Conservation (phyloP, 2,797 vertebrate species). For the Caiman crocodilus region DNA sequence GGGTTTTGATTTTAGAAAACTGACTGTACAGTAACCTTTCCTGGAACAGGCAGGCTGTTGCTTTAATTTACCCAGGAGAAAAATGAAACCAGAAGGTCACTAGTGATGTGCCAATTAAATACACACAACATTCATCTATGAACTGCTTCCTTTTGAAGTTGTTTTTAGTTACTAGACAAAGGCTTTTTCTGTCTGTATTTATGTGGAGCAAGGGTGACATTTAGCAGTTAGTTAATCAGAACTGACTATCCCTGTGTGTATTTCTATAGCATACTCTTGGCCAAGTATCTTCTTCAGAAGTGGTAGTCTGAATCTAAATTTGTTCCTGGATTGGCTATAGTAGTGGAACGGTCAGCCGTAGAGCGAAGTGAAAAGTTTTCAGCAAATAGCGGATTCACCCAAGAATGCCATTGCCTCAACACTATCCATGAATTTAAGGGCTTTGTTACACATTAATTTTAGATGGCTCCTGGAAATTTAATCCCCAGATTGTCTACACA, state of each 20-base stretch:
- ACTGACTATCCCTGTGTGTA: neutral
- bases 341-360: neutral
- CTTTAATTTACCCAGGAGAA: neutral
- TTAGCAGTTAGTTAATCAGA: neutral
- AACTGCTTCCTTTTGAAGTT: neutral
- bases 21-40: neutral
- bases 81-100: neutral
- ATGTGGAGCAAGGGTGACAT: neutral
- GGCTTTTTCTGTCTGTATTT: neutral
- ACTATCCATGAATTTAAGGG: no score
- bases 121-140: fast-evolving
- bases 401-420: no score
- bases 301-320: neutral
- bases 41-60: neutral
- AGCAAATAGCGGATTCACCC: no score
- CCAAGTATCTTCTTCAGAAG: neutral
- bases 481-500: no score
- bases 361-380: no score
- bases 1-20: neutral
- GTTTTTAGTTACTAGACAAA: neutral
- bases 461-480: no score
- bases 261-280: neutral
- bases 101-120: fast-evolving
- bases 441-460: no score
- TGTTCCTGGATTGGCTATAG: neutral